Evolutionary conservation across 2,888 invertebrate species (phyloP).

Genomic region (Lithophane ornitopus): DNA sequence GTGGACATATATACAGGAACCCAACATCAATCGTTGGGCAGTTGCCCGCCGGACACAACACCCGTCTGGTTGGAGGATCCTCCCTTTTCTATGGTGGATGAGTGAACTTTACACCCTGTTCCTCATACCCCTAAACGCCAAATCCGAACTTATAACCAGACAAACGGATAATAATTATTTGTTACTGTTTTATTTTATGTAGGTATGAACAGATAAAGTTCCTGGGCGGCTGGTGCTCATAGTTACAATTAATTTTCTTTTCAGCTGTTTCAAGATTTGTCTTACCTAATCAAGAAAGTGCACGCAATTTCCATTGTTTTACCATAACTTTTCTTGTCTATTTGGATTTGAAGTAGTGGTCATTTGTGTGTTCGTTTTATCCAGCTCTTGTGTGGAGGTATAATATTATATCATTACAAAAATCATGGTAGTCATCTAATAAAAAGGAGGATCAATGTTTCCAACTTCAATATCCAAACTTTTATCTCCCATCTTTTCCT

Average conservation of each 20-base stretch:
- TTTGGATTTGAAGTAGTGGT: too few relatives aligned
- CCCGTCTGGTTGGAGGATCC: too few relatives aligned
- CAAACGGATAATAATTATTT: too few relatives aligned
- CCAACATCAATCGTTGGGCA: too few relatives aligned
- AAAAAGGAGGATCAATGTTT: not conserved
- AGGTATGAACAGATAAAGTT: not conserved
- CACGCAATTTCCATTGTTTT: not conserved
- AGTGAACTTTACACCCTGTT: too few relatives aligned
- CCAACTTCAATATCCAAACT: too few relatives aligned
- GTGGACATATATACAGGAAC: too few relatives aligned
- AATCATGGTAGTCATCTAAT: not conserved
- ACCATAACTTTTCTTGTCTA: not conserved
- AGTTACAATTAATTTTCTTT: not conserved
- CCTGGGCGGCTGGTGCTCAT: not conserved
- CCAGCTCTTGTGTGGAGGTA: not conserved
- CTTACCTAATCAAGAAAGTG: not conserved
- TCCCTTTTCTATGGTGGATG: too few relatives aligned
- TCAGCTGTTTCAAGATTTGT: not conserved
- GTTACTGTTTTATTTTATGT: too few relatives aligned
- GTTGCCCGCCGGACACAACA: too few relatives aligned
- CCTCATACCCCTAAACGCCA: too few relatives aligned
- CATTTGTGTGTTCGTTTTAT: not conserved
- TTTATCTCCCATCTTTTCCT: not conserved
- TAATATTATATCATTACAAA: not conserved
- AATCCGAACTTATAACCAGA: too few relatives aligned